phyloP scores from a whole-genome alignment of 1,140 invertebrate species.

The Melanaphis sacchari region DNA sequence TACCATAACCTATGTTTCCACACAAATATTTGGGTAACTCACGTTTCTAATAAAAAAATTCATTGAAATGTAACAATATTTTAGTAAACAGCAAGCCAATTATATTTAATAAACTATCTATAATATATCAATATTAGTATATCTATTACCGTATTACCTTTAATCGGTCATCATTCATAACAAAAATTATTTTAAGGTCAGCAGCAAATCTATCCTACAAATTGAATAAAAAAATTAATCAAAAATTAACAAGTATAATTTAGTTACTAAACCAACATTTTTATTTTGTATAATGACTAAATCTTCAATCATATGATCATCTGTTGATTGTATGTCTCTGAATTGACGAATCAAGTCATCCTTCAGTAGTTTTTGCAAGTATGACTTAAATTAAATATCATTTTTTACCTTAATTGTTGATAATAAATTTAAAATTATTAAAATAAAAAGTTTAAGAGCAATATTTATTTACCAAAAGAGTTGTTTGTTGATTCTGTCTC shows the following conservation, averaged over 20 bases:
- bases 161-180: constrained; percentile 91
- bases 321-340: constrained; percentile 66
- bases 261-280: constrained; percentile 62
- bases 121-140: too few species aligned
- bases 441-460: neutral
- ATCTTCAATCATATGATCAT: constrained; percentile 67
- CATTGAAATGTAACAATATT: constrained; percentile 62
- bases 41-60: constrained; percentile 76
- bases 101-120: too few species aligned
- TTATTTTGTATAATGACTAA: constrained; percentile 72
- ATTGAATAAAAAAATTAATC: neutral
- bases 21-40: constrained; percentile 98
- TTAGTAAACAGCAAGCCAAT: neutral
- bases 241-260: neutral
- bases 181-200: constrained; percentile 88
- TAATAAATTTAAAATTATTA: constrained; percentile 20
- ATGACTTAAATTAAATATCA: constrained; percentile 71
- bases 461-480: constrained; percentile 63
- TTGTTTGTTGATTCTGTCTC: constrained; percentile 92
- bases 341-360: constrained; percentile 82
- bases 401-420: too few species aligned
- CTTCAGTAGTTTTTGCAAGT: constrained; percentile 86
- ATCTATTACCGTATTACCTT: constrained; percentile 63
- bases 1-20: constrained; percentile 99
- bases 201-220: constrained; percentile 38